Evolutionary conservation across 2,113 vertebrate genomes (phyloP).

Genomic region (Genyomyrus donnyi): DNA sequence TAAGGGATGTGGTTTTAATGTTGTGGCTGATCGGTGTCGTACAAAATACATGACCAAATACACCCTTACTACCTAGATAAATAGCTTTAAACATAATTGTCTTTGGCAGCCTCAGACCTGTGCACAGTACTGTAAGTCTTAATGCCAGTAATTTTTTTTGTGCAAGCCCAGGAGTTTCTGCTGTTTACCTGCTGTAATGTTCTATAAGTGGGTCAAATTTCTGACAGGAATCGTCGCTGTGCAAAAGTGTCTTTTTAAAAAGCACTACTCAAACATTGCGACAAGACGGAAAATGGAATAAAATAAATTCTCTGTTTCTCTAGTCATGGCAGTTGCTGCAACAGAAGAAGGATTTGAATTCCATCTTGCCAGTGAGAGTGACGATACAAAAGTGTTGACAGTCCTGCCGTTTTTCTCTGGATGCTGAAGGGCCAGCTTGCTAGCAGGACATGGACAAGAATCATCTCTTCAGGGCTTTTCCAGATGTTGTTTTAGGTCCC

Average conservation of each 20-base stretch:
- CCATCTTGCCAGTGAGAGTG: slow-evolving; percentile 67
- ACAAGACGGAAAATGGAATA: background rate
- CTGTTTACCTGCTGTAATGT: background rate
- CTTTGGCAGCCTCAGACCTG: background rate
- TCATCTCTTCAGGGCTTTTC: slow-evolving; percentile 1
- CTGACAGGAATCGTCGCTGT: background rate
- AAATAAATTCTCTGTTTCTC: slow-evolving; percentile 32
- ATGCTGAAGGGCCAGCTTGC: background rate
- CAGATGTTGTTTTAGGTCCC: background rate
- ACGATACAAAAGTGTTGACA: slow-evolving; percentile 57
- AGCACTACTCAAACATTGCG: background rate
- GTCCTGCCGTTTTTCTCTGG: background rate
- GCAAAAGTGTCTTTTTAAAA: background rate
- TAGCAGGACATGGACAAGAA: background rate
- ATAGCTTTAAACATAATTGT: background rate
- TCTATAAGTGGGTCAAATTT: background rate
- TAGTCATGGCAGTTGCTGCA: slow-evolving; percentile 71
- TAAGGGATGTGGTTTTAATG: background rate
- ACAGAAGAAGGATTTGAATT: slow-evolving; percentile 73
- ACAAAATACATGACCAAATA: background rate
- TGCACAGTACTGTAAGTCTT: background rate
- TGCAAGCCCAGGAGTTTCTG: background rate
- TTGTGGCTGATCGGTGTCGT: background rate
- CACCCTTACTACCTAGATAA: background rate
- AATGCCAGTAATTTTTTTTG: background rate